Evolutionary conservation across 2,113 vertebrate genomes (phyloP).

Genomic region (Callithrix jacchus): DNA sequence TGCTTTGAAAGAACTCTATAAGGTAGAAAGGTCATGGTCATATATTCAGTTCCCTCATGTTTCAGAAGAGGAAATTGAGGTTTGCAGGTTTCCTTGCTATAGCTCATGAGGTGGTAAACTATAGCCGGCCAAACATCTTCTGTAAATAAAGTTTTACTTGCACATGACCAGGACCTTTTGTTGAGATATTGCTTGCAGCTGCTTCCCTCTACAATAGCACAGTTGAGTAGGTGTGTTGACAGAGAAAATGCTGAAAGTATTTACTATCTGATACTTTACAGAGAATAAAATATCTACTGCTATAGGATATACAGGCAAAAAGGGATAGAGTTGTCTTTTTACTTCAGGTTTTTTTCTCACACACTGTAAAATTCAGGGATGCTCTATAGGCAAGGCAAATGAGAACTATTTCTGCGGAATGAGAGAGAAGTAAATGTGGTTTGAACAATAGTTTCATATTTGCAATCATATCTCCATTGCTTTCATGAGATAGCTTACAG

Average conservation of each 20-base stretch:
- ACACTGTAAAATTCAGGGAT: neutral
- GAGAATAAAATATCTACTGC: neutral
- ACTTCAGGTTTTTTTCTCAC: neutral
- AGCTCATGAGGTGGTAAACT: neutral
- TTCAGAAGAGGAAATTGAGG: neutral
- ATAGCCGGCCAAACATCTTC: too few relatives aligned
- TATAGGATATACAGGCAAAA: too few relatives aligned
- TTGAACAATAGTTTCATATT: neutral
- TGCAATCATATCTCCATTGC: neutral
- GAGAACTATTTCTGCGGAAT: neutral
- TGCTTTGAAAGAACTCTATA: neutral
- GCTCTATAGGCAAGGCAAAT: too few relatives aligned
- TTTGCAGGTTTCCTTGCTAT: neutral
- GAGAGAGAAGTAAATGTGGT: rapidly evolving
- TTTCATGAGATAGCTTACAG: neutral
- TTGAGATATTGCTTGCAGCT: neutral
- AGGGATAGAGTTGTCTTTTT: neutral
- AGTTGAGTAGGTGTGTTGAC: neutral
- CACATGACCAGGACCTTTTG: too few relatives aligned
- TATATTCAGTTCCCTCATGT: neutral
- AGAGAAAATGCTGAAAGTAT: neutral
- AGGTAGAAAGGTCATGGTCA: neutral
- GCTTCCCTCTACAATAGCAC: neutral
- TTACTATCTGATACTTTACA: neutral
- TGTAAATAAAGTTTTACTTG: neutral